Percentiles rank a stretch among this genome's conserved stretches.
These are phyloP conservation scores for Napeogenes inachia DNA, from an alignment of 2,888 invertebrate genomes.

Conservation along the genomic window DNA sequence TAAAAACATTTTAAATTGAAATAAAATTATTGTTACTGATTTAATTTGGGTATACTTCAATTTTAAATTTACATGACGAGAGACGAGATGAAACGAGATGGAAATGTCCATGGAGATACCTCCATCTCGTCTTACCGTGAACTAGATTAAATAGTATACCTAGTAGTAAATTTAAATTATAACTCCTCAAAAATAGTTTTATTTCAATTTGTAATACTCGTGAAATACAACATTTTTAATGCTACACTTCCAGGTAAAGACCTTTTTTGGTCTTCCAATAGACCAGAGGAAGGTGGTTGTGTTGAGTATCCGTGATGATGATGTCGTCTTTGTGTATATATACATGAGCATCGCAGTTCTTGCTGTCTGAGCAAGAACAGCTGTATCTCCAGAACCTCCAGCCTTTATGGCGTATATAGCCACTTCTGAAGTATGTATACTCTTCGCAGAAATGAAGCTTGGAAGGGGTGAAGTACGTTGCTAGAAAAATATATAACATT, in stretches of 20 bases:
- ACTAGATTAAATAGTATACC: too few relatives aligned
- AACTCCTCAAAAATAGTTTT: too few relatives aligned
- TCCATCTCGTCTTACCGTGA: too few relatives aligned
- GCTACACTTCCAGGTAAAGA: slow-evolving; percentile 15
- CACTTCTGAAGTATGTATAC: slow-evolving; percentile 35
- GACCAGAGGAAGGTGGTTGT: slow-evolving; percentile 36
- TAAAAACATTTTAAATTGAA: too few relatives aligned
- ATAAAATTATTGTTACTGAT: too few relatives aligned
- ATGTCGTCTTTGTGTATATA: slow-evolving; percentile 32
- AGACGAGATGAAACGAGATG: too few relatives aligned
- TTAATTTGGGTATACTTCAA: too few relatives aligned
- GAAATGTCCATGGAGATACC: too few relatives aligned
- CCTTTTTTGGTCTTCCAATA: slow-evolving; percentile 29
- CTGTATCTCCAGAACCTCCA: slow-evolving; percentile 32
- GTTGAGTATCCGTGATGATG: slow-evolving; percentile 29
- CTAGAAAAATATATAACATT: slow-evolving; percentile 17
- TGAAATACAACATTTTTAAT: too few relatives aligned
- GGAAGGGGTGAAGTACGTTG: slow-evolving; percentile 24
- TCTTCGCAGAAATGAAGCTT: slow-evolving; percentile 35
- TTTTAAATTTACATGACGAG: too few relatives aligned
- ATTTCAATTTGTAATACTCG: too few relatives aligned
- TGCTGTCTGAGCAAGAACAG: slow-evolving; percentile 35
- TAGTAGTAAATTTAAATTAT: too few relatives aligned
- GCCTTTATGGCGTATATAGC: slow-evolving; percentile 25
- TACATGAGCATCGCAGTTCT: slow-evolving; percentile 37